Percentiles rank a stretch among this genome's conserved stretches.
phyloP scores from a whole-genome alignment of 2,888 invertebrate genomes.

The Zaprionus bogoriensis region DNA sequence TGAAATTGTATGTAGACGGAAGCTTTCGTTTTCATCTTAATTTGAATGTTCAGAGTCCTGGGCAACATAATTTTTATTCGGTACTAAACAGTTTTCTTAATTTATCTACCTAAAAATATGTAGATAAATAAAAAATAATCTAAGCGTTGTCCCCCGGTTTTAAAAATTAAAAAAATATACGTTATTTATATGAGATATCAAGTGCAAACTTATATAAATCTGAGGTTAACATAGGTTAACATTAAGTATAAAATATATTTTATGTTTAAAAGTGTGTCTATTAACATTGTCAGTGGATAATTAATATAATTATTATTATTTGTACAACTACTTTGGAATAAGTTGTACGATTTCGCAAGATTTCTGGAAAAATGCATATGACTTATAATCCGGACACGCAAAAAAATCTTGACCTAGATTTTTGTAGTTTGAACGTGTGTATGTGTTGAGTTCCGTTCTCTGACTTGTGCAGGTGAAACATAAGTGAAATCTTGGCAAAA shows the following conservation, averaged over 20 bases:
- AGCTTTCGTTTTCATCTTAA: slow-evolving; percentile 73
- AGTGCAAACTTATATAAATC: slow-evolving; percentile 52
- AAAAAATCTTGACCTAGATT: slow-evolving; percentile 75
- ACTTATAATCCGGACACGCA: slow-evolving; percentile 37
- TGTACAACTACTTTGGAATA: too few species aligned
- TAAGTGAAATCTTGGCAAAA: too few species aligned
- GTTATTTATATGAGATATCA: neutral
- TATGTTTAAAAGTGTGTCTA: slow-evolving; percentile 50
- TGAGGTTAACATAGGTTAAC: slow-evolving; percentile 23
- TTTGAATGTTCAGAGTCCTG: slow-evolving; percentile 73
- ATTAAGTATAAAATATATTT: neutral
- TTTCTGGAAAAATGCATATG: slow-evolving; percentile 28
- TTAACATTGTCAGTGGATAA: slow-evolving; percentile 32
- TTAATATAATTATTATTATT: slow-evolving; percentile 3
- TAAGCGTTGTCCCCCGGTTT: too few species aligned
- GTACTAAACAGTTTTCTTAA: slow-evolving; percentile 72
- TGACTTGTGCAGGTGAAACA: too few species aligned
- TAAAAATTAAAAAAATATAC: slow-evolving; percentile 3
- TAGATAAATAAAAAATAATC: slow-evolving; percentile 6
- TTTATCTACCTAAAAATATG: slow-evolving; percentile 50
- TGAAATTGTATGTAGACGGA: slow-evolving; percentile 66
- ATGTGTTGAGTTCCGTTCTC: too few species aligned
- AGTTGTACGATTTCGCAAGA: slow-evolving; percentile 2
- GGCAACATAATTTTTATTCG: slow-evolving; percentile 77
- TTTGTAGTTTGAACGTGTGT: slow-evolving; percentile 25